A percentile compares a stretch with the other conserved stretches of the same genome.
phyloP scores from a whole-genome alignment of 1,140 invertebrate genomes.

The Ctenoplectra terminalis region DNA sequence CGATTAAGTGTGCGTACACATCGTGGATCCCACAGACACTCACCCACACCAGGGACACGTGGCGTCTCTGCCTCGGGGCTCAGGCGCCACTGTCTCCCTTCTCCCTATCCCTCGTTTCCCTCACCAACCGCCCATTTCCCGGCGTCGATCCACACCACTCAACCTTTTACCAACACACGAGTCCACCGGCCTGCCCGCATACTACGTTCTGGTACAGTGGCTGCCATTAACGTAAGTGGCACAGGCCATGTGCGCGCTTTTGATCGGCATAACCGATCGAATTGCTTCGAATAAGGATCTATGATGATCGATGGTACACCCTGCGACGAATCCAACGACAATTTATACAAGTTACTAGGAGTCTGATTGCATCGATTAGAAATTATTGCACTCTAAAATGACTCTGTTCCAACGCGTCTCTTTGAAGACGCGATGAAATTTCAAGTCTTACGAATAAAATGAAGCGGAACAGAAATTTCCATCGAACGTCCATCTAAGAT shows the following conservation, averaged over 20 bases:
- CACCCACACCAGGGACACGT: conserved; percentile 28
- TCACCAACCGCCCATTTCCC: conserved; percentile 49
- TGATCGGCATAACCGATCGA: conserved; percentile 15
- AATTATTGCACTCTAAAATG: too few species aligned
- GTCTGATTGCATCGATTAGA: too few species aligned
- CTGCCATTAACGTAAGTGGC: conserved; percentile 51
- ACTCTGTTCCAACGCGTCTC: too few species aligned
- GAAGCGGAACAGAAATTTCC: too few species aligned
- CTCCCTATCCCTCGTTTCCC: conserved; percentile 47
- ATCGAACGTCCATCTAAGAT: too few species aligned
- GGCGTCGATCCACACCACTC: conserved; percentile 55
- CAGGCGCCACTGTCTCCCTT: conserved; percentile 71
- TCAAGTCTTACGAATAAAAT: too few species aligned
- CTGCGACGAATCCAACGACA: too few species aligned
- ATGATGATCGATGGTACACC: conserved; percentile 27
- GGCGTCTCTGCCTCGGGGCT: conserved; percentile 70
- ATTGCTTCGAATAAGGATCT: conserved; percentile 15
- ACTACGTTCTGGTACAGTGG: conserved; percentile 46
- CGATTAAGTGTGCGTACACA: not conserved
- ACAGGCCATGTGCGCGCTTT: conserved; percentile 43
- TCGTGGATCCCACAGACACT: conserved; percentile 30
- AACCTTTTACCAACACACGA: conserved; percentile 61
- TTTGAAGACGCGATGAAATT: too few species aligned
- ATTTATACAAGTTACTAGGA: too few species aligned
- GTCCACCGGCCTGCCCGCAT: conserved; percentile 51